These are phyloP conservation scores for Larimichthys polyactis DNA, from an alignment of 2,113 vertebrate species.

Conservation along the genomic window DNA sequence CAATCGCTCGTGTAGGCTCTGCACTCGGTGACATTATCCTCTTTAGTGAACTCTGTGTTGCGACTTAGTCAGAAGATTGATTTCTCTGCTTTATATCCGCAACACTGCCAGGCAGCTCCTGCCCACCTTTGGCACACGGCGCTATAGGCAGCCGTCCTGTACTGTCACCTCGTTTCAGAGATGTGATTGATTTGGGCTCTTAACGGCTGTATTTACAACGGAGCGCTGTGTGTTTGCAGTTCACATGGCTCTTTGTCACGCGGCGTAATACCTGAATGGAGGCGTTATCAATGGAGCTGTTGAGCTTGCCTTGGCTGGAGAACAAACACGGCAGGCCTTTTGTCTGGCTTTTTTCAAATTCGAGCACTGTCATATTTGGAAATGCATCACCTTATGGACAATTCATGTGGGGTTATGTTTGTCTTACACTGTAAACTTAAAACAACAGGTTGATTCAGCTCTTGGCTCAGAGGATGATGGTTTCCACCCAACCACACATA, in stretches of 20 bases:
- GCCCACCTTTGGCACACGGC: constrained; percentile 61
- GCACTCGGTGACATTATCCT: constrained; percentile 62
- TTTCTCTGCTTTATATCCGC: constrained; percentile 62
- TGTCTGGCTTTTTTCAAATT: neutral
- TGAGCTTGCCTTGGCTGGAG: constrained; percentile 11
- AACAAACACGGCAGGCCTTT: neutral
- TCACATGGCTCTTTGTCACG: constrained; percentile 59
- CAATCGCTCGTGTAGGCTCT: constrained; percentile 57
- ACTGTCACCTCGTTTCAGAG: constrained; percentile 60
- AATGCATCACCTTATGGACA: neutral
- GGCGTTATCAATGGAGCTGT: constrained; percentile 39
- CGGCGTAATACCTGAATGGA: constrained; percentile 36
- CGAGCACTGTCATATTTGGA: neutral
- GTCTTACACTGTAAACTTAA: neutral
- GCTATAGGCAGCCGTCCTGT: constrained; percentile 51
- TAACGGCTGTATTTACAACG: constrained; percentile 45
- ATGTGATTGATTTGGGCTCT: constrained; percentile 70
- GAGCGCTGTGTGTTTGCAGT: constrained; percentile 60
- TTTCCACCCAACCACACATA: neutral
- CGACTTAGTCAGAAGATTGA: constrained; percentile 69
- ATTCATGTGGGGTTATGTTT: neutral
- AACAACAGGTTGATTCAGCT: too few relatives aligned
- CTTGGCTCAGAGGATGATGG: too few relatives aligned
- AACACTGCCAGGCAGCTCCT: constrained; percentile 33
- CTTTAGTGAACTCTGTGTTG: constrained; percentile 65